These are phyloP conservation scores for Pteropus alecto DNA, from an alignment of 2,113 vertebrate genomes.

Conservation along the genomic window DNA sequence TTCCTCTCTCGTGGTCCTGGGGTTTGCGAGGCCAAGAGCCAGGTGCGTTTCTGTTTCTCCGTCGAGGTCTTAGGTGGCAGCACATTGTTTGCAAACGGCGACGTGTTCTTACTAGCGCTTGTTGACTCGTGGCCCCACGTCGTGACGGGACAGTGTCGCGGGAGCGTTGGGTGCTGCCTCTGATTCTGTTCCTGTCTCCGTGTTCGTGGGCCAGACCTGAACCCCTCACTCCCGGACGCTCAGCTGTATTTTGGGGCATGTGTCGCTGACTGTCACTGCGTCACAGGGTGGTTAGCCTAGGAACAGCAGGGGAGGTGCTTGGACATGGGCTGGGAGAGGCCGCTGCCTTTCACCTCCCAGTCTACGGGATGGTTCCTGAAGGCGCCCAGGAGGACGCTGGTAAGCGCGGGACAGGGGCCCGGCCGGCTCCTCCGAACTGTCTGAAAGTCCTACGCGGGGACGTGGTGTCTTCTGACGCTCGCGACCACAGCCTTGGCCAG, in stretches of 20 bases:
- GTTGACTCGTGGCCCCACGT: no score
- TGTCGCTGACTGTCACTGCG: not conserved
- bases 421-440: no score
- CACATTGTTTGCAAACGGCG: not conserved
- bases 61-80: not conserved
- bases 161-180: rapidly evolving
- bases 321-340: not conserved
- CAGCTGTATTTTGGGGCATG: rapidly evolving
- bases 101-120: rapidly evolving
- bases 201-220: rapidly evolving
- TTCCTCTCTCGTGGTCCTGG: not conserved
- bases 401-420: no score
- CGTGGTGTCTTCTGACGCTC: rapidly evolving
- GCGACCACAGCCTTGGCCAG: no score
- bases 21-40: not conserved
- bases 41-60: no score
- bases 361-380: rapidly evolving
- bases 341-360: rapidly evolving
- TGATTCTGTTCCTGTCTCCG: rapidly evolving
- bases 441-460: rapidly evolving
- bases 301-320: rapidly evolving
- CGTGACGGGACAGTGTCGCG: rapidly evolving
- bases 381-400: no score
- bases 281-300: not conserved
- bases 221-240: rapidly evolving